Conservation (phyloP, 2,888 invertebrate species). For the Tenthredo scrophulariae region DNA sequence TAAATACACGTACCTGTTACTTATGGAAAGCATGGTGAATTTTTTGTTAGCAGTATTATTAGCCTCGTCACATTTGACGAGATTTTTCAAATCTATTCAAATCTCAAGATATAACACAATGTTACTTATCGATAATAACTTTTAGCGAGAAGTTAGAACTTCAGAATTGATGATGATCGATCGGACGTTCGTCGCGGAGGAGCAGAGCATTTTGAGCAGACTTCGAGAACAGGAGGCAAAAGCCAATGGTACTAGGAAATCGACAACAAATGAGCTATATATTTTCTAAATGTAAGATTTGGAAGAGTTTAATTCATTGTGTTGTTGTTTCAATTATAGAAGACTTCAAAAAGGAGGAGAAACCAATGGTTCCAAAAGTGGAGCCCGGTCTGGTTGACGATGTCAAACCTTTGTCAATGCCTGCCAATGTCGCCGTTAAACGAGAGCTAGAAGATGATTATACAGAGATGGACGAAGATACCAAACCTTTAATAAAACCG, state of each 20-base stretch:
- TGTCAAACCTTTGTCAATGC: conserved; percentile 63
- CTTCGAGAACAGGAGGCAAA: conserved; percentile 80
- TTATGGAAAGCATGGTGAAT: conserved; percentile 89
- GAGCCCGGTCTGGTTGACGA: conserved; percentile 71
- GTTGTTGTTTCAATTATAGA: conserved; percentile 63
- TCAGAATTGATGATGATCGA: conserved; percentile 90
- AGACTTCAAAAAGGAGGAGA: conserved; percentile 75
- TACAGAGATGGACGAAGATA: conserved; percentile 70
- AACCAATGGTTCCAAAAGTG: conserved; percentile 73
- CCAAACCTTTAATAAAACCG: conserved; percentile 70
- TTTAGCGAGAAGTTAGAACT: conserved; percentile 85
- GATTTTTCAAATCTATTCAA: neutral
- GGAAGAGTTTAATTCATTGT: neutral
- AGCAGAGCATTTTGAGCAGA: conserved; percentile 83
- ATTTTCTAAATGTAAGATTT: conserved; percentile 1
- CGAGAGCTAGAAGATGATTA: conserved; percentile 75
- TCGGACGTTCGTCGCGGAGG: conserved; percentile 86
- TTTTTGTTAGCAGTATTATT: conserved; percentile 7
- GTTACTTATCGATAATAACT: conserved; percentile 46
- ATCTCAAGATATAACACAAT: neutral
- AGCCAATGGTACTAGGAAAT: conserved; percentile 68
- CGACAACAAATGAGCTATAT: neutral
- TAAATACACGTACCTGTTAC: conserved; percentile 86
- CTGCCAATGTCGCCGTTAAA: conserved; percentile 72
- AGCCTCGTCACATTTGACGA: neutral